phyloP scores from a whole-genome alignment of 2,888 invertebrate genomes.

The Ormyrus nitidulus region DNA sequence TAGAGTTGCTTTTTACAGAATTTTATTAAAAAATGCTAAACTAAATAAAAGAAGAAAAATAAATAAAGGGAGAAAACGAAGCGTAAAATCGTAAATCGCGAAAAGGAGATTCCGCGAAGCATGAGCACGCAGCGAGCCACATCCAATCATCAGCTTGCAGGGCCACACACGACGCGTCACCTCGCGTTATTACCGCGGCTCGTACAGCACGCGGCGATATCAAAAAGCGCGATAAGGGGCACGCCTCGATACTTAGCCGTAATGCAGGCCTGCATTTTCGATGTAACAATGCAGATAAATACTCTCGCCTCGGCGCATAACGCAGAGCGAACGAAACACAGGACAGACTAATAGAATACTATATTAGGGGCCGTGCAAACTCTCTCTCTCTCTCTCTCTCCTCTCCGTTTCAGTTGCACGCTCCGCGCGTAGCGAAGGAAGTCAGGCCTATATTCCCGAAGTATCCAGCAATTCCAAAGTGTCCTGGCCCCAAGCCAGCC shows the following conservation, averaged over 20 bases:
- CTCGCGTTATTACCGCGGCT: constrained; percentile 36
- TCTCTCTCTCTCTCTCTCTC: constrained; percentile 4
- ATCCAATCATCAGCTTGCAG: background rate
- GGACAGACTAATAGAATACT: constrained; percentile 17
- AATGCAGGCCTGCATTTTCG: constrained; percentile 56
- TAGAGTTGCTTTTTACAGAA: too few species aligned
- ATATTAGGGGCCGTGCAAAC: background rate
- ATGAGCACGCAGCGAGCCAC: background rate
- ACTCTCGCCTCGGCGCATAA: constrained; percentile 55
- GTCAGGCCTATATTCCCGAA: constrained; percentile 53
- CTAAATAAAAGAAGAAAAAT: too few species aligned
- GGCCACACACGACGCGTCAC: constrained; percentile 3
- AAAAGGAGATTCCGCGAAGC: background rate
- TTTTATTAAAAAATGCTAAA: background rate
- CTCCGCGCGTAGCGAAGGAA: background rate
- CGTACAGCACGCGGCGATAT: background rate
- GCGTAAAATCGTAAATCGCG: too few species aligned
- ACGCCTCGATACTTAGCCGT: constrained; percentile 56
- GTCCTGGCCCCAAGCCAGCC: constrained; percentile 69
- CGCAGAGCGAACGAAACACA: background rate
- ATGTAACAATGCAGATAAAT: constrained; percentile 71
- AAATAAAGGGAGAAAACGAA: too few species aligned
- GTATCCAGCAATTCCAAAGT: constrained; percentile 68
- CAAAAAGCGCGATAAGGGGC: constrained; percentile 43
- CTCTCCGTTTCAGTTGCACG: background rate